Percentiles rank a stretch among this genome's conserved stretches.
phyloP scores from a whole-genome alignment of 1,140 invertebrate genomes.

The Pentalonia nigronervosa region DNA sequence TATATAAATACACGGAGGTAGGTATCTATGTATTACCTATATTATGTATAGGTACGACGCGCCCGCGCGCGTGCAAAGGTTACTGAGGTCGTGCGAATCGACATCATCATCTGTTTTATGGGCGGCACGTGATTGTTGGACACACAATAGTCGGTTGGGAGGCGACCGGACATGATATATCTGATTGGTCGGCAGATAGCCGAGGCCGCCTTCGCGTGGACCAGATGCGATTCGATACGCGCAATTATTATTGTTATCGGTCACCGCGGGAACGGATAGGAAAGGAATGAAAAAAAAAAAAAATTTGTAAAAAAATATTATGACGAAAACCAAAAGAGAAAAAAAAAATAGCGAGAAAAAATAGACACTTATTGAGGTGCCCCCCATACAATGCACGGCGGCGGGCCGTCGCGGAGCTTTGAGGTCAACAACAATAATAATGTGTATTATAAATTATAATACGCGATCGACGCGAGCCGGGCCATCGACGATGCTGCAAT shows the following conservation, averaged over 20 bases:
- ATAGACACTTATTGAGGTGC: neutral
- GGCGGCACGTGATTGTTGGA: conserved; percentile 55
- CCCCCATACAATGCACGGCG: neutral
- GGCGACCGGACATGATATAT: conserved; percentile 36
- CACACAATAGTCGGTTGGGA: conserved; percentile 43
- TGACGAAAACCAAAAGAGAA: neutral
- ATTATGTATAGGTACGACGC: neutral
- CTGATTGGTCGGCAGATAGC: conserved; percentile 44
- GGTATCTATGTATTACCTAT: neutral
- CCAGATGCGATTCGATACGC: conserved; percentile 52
- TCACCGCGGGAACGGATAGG: neutral
- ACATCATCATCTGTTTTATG: conserved; percentile 53
- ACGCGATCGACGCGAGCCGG: neutral
- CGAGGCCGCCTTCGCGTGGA: conserved; percentile 30
- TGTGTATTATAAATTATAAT: no score
- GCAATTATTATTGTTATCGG: conserved; percentile 55
- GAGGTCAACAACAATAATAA: conserved; percentile 29
- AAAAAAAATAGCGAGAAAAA: conserved; percentile 10
- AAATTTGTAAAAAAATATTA: neutral
- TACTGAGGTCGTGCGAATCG: conserved; percentile 52
- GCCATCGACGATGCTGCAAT: neutral
- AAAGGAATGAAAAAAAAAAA: neutral
- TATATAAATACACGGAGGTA: neutral
- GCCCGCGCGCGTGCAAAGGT: conserved; percentile 15
- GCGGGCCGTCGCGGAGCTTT: neutral